Evolutionary conservation across 2,888 invertebrate species (phyloP), one percentile per base, ranked within the genome.

Genomic region (Isoperla grammatica): DNA sequence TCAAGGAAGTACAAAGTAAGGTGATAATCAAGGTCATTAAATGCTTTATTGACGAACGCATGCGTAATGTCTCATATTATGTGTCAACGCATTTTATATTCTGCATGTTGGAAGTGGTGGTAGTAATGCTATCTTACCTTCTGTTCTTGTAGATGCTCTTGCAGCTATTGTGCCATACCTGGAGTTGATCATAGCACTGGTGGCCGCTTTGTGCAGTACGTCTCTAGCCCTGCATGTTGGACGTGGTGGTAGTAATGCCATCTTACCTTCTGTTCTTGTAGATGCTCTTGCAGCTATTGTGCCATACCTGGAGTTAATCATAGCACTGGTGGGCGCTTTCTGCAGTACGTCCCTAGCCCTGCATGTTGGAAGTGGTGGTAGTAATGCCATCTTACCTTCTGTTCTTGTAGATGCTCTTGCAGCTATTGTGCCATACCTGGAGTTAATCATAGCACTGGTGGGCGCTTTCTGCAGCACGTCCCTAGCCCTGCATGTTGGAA

Each of bases 401-500:
- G 46, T 76, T 80, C 37, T 2, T 17, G 13, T 79, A 95, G 94
- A 95, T 78, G 74, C 84, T 8, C 75, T 95, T 65, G 95, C 95
- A 0, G 90, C 90, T 71, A 79, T 87, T 1, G 89, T 96, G 60
- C 95, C 95, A 0, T 82, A 90, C 67, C 76, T 96, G 63, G 87
- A 87, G 2, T 77, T 91, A 1, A 91, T 95, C 75, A 95, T 96
- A 66, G 94, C 95, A 0, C 74, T 96, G 63, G 90, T 96, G 22
- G 96, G 96, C 4, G 92, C 95, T 0, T 81, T 95, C 0, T 91
- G 93, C 71, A 90, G 92, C 67, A 88, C 94, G 4, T 85, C 90
- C 0, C 75, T 96, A 63, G 94, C 94, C 0, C 79, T 96, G 42
- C 80, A n/a, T n/a, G n/a, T n/a, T n/a, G n/a, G n/a, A n/a, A n/a